Evolutionary conservation across 1,140 invertebrate genomes (phyloP).

Genomic region (Stegodyphus mimosarum): DNA sequence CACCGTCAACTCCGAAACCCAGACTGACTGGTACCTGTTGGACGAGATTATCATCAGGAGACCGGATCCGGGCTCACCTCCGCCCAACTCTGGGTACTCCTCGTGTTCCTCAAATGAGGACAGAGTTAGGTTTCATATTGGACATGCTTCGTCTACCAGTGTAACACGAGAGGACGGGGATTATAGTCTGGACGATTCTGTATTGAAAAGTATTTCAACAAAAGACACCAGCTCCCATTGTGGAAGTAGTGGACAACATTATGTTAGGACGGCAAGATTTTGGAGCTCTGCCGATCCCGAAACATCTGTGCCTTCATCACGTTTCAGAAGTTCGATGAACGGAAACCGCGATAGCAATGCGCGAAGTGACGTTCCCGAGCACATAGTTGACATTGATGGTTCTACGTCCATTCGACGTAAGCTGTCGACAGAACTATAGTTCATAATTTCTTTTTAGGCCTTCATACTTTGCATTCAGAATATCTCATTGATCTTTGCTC

Average conservation of each 20-base stretch:
- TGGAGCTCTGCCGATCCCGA: conserved; percentile 31
- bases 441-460: not conserved
- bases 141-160: conserved; percentile 2
- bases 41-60: conserved; percentile 46
- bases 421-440: conserved; percentile 61
- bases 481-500: not conserved
- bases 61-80: conserved; percentile 55
- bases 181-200: not conserved
- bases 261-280: conserved; percentile 31
- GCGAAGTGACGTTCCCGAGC: conserved; percentile 38
- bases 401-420: conserved; percentile 50
- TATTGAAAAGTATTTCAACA: not conserved
- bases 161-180: conserved; percentile 23
- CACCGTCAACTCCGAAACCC: conserved; percentile 10
- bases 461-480: not conserved
- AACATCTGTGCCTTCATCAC: conserved; percentile 35
- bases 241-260: conserved; percentile 1
- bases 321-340: conserved; percentile 33
- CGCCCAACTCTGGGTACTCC: conserved; percentile 61
- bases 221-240: not conserved
- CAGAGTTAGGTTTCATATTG: conserved; percentile 51
- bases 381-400: conserved; percentile 60
- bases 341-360: conserved; percentile 43
- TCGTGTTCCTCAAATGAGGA: conserved; percentile 61
- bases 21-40: conserved; percentile 38